Evolutionary conservation across 2,797 vertebrate species (phyloP).

Genomic region (Phalloptychus januarius): DNA sequence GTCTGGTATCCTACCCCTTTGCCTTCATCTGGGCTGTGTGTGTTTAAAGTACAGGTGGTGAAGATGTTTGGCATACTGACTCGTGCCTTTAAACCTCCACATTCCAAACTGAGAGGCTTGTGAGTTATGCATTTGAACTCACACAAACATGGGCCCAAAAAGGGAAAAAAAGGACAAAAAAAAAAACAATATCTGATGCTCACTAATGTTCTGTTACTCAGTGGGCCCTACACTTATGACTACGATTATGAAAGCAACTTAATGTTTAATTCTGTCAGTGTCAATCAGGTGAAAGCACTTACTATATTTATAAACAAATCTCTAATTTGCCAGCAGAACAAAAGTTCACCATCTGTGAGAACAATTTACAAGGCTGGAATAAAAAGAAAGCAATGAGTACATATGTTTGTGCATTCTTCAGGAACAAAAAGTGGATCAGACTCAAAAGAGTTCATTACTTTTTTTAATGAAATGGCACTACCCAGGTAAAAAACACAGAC

Average conservation of each 20-base stretch:
- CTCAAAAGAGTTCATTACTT: slow-evolving; percentile 15
- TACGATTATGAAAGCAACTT: slow-evolving; percentile 45
- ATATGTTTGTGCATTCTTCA: slow-evolving; percentile 9
- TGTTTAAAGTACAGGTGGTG: slow-evolving; percentile 61
- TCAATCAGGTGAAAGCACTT: slow-evolving; percentile 44
- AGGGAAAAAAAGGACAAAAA: slow-evolving; percentile 6
- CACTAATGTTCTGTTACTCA: slow-evolving; percentile 21
- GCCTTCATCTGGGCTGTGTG: slow-evolving; percentile 45
- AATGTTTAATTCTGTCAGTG: slow-evolving; percentile 56
- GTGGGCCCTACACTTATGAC: slow-evolving; percentile 3
- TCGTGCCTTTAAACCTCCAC: slow-evolving; percentile 56
- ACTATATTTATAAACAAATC: slow-evolving; percentile 51
- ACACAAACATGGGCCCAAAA: slow-evolving; percentile 30
- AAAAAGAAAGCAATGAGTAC: slow-evolving; percentile 16
- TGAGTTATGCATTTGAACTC: slow-evolving; percentile 38
- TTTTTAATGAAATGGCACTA: slow-evolving; percentile 1
- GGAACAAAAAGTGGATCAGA: slow-evolving; percentile 14
- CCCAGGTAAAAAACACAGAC: slow-evolving; percentile 16
- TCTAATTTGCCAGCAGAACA: slow-evolving; percentile 30
- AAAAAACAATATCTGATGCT: slow-evolving; percentile 13
- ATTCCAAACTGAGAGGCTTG: slow-evolving; percentile 48
- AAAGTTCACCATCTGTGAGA: slow-evolving; percentile 43
- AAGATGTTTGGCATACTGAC: slow-evolving; percentile 59
- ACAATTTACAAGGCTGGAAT: slow-evolving; percentile 38
- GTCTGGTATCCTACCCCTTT: slow-evolving; percentile 47